These are phyloP conservation scores for Calameuta pallipes DNA, from an alignment of 2,888 invertebrate genomes.

Conservation along the genomic window DNA sequence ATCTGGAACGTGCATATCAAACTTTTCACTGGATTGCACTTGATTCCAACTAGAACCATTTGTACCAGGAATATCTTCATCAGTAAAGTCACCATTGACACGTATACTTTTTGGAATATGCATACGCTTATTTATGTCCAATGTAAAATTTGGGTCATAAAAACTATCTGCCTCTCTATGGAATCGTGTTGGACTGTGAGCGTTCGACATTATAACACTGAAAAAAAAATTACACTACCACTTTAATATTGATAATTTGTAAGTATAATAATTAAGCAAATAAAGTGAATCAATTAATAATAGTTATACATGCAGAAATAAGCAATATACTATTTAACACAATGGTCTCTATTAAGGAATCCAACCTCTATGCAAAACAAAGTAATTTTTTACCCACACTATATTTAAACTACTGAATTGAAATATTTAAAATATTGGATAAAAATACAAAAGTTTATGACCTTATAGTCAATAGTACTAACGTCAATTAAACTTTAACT, in stretches of 20 bases:
- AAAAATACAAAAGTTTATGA: no score
- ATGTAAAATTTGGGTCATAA: slow-evolving; percentile 79
- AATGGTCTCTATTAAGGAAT: no score
- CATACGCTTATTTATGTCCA: slow-evolving; percentile 85
- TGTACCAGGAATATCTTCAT: slow-evolving; percentile 74
- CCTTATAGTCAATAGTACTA: no score
- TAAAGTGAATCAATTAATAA: no score
- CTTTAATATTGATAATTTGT: not conserved
- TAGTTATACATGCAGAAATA: no score
- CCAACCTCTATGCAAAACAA: no score
- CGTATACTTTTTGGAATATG: slow-evolving; percentile 83
- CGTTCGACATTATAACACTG: slow-evolving; percentile 69
- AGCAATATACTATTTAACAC: no score
- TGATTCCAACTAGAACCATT: slow-evolving; percentile 73
- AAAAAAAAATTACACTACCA: slow-evolving; percentile 6
- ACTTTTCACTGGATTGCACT: slow-evolving; percentile 71
- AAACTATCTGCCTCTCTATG: slow-evolving; percentile 71
- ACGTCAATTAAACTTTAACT: no score
- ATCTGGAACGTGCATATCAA: slow-evolving; percentile 94
- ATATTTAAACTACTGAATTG: no score
- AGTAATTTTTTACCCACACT: no score
- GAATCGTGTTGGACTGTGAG: slow-evolving; percentile 73
- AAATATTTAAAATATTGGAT: no score
- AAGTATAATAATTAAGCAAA: not conserved
- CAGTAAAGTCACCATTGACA: slow-evolving; percentile 77